Evolutionary conservation across 1,140 invertebrate species (phyloP).

Genomic region (Drosophila parabipectinata): DNA sequence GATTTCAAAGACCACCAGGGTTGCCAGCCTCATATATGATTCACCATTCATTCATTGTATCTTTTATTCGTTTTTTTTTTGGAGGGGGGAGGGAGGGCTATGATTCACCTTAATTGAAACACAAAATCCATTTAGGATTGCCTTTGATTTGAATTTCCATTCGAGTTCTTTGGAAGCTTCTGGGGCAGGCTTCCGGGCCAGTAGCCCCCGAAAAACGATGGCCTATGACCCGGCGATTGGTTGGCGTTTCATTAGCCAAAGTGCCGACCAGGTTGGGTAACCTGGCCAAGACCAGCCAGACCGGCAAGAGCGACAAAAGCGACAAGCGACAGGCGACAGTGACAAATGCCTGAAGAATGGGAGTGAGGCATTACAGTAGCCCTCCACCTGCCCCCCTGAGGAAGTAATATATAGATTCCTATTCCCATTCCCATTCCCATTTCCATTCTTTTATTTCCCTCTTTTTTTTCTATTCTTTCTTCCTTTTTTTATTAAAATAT

Average conservation of each 20-base stretch:
- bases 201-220: slow-evolving; percentile 21
- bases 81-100: background rate
- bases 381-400: too few relatives aligned
- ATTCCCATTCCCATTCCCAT: slow-evolving; percentile 29
- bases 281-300: slow-evolving; percentile 31
- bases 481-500: slow-evolving; percentile 56
- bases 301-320: slow-evolving; percentile 10
- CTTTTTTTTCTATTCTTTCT: background rate
- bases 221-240: slow-evolving; percentile 40
- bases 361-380: slow-evolving; percentile 27
- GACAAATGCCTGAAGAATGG: slow-evolving; percentile 51
- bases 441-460: slow-evolving; percentile 9
- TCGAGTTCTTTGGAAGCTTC: background rate
- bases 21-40: slow-evolving; percentile 3
- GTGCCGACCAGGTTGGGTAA: slow-evolving; percentile 40
- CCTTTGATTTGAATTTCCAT: slow-evolving; percentile 4
- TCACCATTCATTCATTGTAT: background rate
- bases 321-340: slow-evolving; percentile 25
- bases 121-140: background rate
- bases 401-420: slow-evolving; percentile 6
- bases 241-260: slow-evolving; percentile 66
- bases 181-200: slow-evolving; percentile 1
- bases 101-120: slow-evolving; percentile 6
- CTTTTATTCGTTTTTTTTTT: background rate
- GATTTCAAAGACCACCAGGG: background rate